A percentile compares a stretch with the other conserved stretches of the same genome.
Evolutionary conservation across 2,113 vertebrate species (phyloP).

Genomic region (Sorex araneus): DNA sequence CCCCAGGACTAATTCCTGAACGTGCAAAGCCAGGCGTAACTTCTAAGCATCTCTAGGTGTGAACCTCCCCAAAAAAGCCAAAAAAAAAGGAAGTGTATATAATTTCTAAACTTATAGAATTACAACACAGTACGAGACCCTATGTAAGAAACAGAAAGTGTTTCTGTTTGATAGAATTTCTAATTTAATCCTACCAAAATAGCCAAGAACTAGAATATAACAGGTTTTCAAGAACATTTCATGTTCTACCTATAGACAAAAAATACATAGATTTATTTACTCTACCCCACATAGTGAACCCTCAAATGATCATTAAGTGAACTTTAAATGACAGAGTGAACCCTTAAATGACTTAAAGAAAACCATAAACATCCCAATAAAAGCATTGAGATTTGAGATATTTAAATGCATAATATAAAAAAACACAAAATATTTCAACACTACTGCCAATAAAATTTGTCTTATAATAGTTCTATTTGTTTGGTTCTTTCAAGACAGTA

Average conservation of each 20-base stretch:
- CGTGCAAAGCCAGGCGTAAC: no score
- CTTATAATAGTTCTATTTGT: constrained; percentile 17
- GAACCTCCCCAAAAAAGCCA: no score
- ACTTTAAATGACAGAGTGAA: not conserved
- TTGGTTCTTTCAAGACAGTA: constrained; percentile 15
- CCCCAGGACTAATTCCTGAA: no score
- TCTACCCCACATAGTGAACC: not conserved
- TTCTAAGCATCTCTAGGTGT: no score
- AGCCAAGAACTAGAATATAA: not conserved
- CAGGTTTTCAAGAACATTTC: not conserved
- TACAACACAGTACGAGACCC: not conserved
- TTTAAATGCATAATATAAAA: constrained; percentile 38
- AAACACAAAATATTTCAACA: not conserved
- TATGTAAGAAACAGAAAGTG: not conserved
- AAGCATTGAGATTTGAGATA: not conserved
- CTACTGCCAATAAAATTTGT: not conserved
- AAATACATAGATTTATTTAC: not conserved
- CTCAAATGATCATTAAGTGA: not conserved
- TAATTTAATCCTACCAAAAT: not conserved
- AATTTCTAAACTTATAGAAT: constrained; percentile 29
- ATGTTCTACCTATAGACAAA: not conserved
- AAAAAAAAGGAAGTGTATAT: not conserved
- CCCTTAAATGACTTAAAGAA: not conserved
- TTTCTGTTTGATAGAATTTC: not conserved
- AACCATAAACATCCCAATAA: not conserved